Conservation (phyloP, 2,888 invertebrate species). For the Spisula subtruncata region DNA sequence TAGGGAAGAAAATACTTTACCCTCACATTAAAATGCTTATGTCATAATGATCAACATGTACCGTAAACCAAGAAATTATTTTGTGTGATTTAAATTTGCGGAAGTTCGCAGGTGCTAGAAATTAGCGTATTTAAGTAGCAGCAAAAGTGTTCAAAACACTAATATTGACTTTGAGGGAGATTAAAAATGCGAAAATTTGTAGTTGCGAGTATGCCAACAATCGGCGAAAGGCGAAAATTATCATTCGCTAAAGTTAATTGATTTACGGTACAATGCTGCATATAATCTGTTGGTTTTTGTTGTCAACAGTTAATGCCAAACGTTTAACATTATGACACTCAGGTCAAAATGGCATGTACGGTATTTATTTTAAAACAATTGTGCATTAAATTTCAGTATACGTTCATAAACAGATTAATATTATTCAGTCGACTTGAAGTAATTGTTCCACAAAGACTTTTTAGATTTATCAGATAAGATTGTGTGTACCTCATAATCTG, state of each 20-base stretch:
- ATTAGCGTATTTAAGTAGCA: too few species aligned
- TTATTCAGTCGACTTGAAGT: not conserved
- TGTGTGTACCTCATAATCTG: not conserved
- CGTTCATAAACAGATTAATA: slow-evolving; percentile 10
- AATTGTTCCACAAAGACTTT: slow-evolving; percentile 17
- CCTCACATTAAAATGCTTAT: not conserved
- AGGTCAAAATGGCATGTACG: not conserved
- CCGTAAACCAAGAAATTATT: too few species aligned
- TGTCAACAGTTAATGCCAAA: not conserved
- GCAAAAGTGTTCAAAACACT: too few species aligned
- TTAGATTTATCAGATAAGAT: slow-evolving; percentile 8
- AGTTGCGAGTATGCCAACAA: too few species aligned
- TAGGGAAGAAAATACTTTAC: not conserved
- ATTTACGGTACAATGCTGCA: not conserved
- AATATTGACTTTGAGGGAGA: too few species aligned
- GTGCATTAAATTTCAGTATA: not conserved
- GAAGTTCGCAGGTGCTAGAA: too few species aligned
- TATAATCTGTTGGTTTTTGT: not conserved
- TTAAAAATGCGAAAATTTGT: too few species aligned
- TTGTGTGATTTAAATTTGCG: too few species aligned
- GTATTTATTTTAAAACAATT: not conserved
- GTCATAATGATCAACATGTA: not conserved
- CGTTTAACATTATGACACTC: slow-evolving; percentile 7
- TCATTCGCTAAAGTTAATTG: too few species aligned
- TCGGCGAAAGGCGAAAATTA: too few species aligned